phyloP scores from a whole-genome alignment of 2,888 invertebrate species.

The Portevinia maculata region DNA sequence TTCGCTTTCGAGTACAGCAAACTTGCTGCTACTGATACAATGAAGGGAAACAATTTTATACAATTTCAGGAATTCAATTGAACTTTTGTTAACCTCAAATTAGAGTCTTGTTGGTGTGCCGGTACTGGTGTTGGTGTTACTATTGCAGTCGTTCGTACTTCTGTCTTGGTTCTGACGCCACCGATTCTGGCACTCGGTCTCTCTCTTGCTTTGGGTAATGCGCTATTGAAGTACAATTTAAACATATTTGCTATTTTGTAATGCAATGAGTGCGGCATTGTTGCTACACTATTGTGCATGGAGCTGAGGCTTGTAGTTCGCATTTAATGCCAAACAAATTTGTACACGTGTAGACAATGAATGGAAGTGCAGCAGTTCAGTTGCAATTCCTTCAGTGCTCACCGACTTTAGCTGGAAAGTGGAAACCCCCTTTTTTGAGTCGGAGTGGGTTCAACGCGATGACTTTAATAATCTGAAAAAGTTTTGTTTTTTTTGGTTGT shows the following conservation, averaged over 20 bases:
- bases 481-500: background rate
- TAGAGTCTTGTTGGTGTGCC: slow-evolving; percentile 47
- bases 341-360: slow-evolving; percentile 61
- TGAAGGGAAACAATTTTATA: slow-evolving; percentile 55
- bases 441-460: slow-evolving; percentile 8
- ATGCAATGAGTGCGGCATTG: slow-evolving; percentile 51
- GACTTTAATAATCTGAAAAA: slow-evolving; percentile 41
- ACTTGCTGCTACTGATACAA: background rate
- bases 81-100: slow-evolving; percentile 72
- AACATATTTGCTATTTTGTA: slow-evolving; percentile 58
- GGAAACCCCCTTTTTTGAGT: slow-evolving; percentile 1
- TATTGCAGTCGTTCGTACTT: background rate
- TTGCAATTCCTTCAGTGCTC: slow-evolving; percentile 25
- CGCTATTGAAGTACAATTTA: slow-evolving; percentile 61
- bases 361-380: slow-evolving; percentile 42
- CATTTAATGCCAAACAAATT: slow-evolving; percentile 67
- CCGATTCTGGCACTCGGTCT: slow-evolving; percentile 1
- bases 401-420: slow-evolving; percentile 18
- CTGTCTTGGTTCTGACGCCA: background rate
- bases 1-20: background rate
- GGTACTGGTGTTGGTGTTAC: background rate
- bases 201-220: slow-evolving; percentile 15
- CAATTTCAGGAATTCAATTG: slow-evolving; percentile 72
- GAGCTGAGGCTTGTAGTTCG: slow-evolving; percentile 39
- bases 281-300: slow-evolving; percentile 9